phyloP scores from a whole-genome alignment of 1,140 invertebrate species.

The Melanaphis sacchari region DNA sequence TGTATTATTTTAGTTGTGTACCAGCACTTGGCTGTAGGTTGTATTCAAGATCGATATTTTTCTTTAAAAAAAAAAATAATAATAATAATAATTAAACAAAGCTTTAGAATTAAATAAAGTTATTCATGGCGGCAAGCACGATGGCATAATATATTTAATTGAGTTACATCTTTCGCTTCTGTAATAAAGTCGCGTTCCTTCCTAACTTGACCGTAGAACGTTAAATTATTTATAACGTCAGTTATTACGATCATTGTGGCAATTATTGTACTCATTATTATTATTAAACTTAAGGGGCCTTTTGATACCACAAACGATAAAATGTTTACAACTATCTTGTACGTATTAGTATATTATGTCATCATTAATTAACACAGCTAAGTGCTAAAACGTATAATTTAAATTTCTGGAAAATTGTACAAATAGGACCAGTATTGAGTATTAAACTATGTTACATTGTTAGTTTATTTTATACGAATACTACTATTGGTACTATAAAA shows the following conservation, averaged over 20 bases:
- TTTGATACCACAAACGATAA: constrained; percentile 10
- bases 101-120: not conserved
- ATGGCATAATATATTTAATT: constrained; percentile 8
- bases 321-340: not conserved
- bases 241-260: not conserved
- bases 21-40: not conserved
- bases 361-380: not conserved
- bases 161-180: constrained; percentile 18
- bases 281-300: constrained; percentile 8
- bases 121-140: not conserved
- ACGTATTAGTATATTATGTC: not conserved
- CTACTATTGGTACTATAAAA: not conserved
- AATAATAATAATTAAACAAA: not conserved
- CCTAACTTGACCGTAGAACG: constrained; percentile 29
- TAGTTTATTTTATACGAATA: not conserved
- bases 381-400: not conserved
- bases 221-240: constrained; percentile 44
- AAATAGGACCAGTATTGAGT: not conserved
- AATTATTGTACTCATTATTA: constrained; percentile 26
- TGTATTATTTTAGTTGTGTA: not conserved
- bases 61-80: not conserved
- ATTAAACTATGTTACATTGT: not conserved
- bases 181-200: constrained; percentile 17
- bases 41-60: not conserved
- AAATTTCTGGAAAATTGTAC: not conserved